phyloP scores from a whole-genome alignment of 2,888 invertebrate genomes.

The Volucella inflata region DNA sequence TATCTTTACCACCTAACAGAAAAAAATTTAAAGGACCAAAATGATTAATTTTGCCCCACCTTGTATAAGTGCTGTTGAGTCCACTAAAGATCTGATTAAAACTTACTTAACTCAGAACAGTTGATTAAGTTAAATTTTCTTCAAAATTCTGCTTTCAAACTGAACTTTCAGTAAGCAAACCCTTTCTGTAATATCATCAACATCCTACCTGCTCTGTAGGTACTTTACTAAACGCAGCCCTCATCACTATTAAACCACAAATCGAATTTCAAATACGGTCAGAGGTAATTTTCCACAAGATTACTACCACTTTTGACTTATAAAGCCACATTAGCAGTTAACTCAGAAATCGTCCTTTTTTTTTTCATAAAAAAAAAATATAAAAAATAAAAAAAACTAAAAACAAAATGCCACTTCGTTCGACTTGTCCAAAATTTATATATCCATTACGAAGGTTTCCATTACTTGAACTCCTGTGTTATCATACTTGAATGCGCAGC shows the following conservation, averaged over 20 bases:
- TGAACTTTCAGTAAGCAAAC: neutral
- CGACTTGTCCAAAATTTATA: constrained; percentile 39
- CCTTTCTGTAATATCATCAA: constrained; percentile 16
- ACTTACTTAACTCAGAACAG: too few relatives aligned
- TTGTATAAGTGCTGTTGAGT: too few relatives aligned
- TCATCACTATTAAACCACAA: constrained; percentile 6
- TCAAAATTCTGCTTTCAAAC: neutral
- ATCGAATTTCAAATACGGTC: constrained; percentile 13
- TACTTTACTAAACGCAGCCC: neutral
- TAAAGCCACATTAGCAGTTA: constrained; percentile 36
- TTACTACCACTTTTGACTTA: constrained; percentile 46
- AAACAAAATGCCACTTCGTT: neutral
- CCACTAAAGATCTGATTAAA: too few relatives aligned
- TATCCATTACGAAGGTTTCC: constrained; percentile 32
- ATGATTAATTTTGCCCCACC: too few relatives aligned
- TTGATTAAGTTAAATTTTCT: too few relatives aligned
- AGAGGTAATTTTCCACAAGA: constrained; percentile 23
- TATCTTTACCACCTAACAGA: too few relatives aligned
- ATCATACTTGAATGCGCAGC: neutral
- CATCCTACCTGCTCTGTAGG: constrained; percentile 16
- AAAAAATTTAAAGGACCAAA: too few relatives aligned
- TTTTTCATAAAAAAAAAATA: neutral
- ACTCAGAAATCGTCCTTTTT: constrained; percentile 25
- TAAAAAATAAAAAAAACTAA: constrained; percentile 11
- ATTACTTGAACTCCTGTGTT: constrained; percentile 4